These are phyloP conservation scores for Tiliqua scincoides DNA, from an alignment of 2,113 vertebrate genomes.

Conservation along the genomic window DNA sequence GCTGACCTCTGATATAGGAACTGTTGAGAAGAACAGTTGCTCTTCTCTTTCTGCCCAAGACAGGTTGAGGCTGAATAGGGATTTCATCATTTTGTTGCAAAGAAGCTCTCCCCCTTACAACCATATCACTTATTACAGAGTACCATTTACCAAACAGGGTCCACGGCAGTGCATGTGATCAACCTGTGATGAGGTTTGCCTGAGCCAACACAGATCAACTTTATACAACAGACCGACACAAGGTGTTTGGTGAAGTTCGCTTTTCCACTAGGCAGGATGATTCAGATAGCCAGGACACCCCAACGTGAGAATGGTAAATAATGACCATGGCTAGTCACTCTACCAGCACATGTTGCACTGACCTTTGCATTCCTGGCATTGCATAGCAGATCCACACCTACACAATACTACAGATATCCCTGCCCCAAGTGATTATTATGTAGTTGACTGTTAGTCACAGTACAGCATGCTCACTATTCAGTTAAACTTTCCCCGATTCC, in stretches of 20 bases:
- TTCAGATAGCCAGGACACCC: neutral
- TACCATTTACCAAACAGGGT: neutral
- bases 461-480: neutral
- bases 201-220: neutral
- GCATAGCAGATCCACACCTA: rapidly evolving
- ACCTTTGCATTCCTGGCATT: neutral
- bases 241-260: neutral
- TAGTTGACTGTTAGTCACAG: neutral
- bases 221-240: neutral
- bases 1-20: slow-evolving; percentile 55
- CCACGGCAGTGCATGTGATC: neutral
- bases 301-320: neutral
- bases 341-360: no score
- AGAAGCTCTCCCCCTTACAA: neutral
- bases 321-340: neutral
- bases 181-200: neutral
- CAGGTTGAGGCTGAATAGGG: slow-evolving; percentile 4
- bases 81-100: neutral
- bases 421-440: rapidly evolving
- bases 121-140: neutral
- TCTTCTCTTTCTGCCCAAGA: neutral
- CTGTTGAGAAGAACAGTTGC: neutral
- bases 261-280: no score
- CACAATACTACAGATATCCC: neutral
- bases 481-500: neutral